Conservation (phyloP, 2,113 vertebrate species). For the Chloroceryle aenea region DNA sequence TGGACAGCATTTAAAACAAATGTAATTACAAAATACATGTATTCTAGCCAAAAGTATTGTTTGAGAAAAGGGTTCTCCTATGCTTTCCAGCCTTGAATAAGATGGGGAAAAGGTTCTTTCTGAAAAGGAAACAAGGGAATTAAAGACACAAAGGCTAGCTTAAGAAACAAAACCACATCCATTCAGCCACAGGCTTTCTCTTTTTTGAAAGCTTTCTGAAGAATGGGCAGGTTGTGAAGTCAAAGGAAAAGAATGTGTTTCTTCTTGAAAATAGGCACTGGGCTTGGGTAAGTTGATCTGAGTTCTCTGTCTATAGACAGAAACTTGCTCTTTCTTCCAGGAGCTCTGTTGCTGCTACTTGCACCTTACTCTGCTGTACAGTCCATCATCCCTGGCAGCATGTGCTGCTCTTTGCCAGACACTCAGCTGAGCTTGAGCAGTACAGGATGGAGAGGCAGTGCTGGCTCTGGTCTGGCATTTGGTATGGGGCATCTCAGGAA, state of each 20-base stretch:
- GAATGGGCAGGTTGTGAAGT: not conserved
- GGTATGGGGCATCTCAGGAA: not conserved
- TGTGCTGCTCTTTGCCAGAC: not conserved
- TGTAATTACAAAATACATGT: constrained; percentile 16
- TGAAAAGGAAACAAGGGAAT: constrained; percentile 33
- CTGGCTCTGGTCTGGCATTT: accelerated
- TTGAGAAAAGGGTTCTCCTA: not conserved
- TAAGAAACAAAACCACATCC: constrained; percentile 48
- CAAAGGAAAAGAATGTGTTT: not conserved
- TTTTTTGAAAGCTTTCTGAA: not conserved
- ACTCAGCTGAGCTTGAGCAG: not conserved
- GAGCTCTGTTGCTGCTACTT: not conserved
- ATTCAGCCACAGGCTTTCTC: not conserved
- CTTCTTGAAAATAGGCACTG: not conserved
- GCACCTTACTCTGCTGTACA: not conserved
- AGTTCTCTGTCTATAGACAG: not conserved
- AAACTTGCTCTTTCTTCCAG: not conserved
- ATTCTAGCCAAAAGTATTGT: constrained; percentile 32
- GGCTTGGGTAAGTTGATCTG: not conserved
- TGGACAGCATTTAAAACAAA: constrained; percentile 41
- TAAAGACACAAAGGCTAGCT: constrained; percentile 11
- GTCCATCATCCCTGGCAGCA: not conserved
- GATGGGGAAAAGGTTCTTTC: not conserved
- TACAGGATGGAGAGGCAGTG: not conserved
- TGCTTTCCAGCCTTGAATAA: constrained; percentile 4